A percentile compares a stretch with the other conserved stretches of the same genome.
phyloP scores from a whole-genome alignment of 2,113 vertebrate species.

The Rhinopithecus roxellana region DNA sequence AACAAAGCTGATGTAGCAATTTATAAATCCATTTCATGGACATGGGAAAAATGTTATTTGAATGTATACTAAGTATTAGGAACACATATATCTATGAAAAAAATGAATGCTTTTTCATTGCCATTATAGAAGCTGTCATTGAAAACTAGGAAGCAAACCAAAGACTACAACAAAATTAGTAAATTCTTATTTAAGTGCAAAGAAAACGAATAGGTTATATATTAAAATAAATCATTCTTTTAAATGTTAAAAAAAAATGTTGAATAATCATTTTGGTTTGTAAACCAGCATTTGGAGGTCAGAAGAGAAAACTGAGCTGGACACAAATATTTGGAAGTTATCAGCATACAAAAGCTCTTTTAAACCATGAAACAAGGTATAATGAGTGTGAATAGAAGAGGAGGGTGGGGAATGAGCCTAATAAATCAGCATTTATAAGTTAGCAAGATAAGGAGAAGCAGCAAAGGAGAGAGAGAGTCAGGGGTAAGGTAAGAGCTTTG shows the following conservation, averaged over 20 bases:
- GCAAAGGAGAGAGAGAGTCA: background rate
- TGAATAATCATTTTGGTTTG: background rate
- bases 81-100: background rate
- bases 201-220: background rate
- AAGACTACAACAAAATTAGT: background rate
- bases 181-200: background rate
- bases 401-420: background rate
- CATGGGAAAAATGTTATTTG: background rate
- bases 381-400: background rate
- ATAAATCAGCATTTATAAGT: background rate
- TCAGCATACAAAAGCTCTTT: background rate
- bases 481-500: background rate
- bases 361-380: background rate
- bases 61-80: background rate
- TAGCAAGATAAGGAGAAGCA: background rate
- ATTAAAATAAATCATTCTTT: background rate
- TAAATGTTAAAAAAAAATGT: background rate
- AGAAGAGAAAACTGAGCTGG: background rate
- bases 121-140: background rate
- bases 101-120: background rate
- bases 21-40: constrained; percentile 9
- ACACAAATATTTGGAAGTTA: background rate
- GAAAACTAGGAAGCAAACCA: constrained; percentile 16
- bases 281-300: background rate
- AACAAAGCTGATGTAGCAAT: background rate